phyloP scores from a whole-genome alignment of 2,888 invertebrate species.

The Eupithecia dodoneata region DNA sequence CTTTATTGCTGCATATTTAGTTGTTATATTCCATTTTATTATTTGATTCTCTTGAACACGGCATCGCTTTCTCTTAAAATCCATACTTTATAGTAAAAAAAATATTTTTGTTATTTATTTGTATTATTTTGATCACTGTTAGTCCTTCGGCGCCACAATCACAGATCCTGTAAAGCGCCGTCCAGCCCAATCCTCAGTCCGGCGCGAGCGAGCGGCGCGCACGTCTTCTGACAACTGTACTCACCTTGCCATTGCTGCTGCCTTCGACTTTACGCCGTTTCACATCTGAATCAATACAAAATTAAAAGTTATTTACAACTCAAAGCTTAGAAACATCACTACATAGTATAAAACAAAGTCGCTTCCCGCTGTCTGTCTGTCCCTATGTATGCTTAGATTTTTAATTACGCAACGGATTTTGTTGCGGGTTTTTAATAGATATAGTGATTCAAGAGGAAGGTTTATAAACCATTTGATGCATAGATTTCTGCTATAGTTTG shows the following conservation, averaged over 20 bases:
- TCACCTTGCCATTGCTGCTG: conserved; percentile 91
- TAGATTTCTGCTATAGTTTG: too few relatives aligned
- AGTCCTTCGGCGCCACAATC: conserved; percentile 27
- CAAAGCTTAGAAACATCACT: background rate
- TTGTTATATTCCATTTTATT: background rate
- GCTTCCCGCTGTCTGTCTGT: too few relatives aligned
- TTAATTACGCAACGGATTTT: too few relatives aligned
- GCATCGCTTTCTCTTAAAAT: background rate
- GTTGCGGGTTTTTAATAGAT: too few relatives aligned
- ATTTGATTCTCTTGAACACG: background rate
- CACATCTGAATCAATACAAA: conserved; percentile 83
- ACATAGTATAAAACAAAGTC: too few relatives aligned
- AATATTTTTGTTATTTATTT: background rate
- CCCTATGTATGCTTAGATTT: too few relatives aligned
- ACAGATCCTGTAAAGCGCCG: conserved; percentile 47
- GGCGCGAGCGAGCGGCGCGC: conserved; percentile 74
- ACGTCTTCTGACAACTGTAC: conserved; percentile 84
- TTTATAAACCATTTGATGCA: too few relatives aligned
- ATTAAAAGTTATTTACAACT: background rate
- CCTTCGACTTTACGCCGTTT: conserved; percentile 94
- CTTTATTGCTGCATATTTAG: background rate
- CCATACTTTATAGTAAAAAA: background rate
- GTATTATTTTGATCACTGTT: background rate
- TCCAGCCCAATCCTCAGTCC: conserved; percentile 86
- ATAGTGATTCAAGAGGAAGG: too few relatives aligned